These are phyloP conservation scores for Meloidogyne hapla DNA, from an alignment of 1,140 invertebrate genomes.

Conservation along the genomic window DNA sequence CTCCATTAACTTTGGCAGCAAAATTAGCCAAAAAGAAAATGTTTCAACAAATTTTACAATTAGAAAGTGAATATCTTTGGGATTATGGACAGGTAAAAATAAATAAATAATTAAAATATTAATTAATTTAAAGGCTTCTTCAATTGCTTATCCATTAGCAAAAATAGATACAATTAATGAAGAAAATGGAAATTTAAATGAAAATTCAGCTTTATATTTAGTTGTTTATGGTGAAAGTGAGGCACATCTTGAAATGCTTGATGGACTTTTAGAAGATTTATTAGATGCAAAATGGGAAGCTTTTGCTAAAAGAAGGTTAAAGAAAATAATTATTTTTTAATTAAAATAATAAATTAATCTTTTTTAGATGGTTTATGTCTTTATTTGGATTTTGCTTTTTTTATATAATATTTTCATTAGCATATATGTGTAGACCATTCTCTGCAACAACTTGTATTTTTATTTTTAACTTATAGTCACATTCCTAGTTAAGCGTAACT, in stretches of 20 bases:
- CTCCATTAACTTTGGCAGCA: slow-evolving; percentile 86
- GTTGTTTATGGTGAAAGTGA: slow-evolving; percentile 94
- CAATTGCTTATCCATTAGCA: slow-evolving; percentile 87
- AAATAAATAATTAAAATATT: neutral
- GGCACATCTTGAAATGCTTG: slow-evolving; percentile 90
- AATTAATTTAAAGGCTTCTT: slow-evolving; percentile 15
- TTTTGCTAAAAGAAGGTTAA: slow-evolving; percentile 50
- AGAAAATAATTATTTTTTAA: neutral
- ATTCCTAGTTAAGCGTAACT: too few relatives aligned
- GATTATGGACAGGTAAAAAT: slow-evolving; percentile 73
- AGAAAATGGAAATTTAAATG: slow-evolving; percentile 83
- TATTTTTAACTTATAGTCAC: neutral
- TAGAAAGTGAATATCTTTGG: slow-evolving; percentile 66
- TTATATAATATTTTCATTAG: slow-evolving; percentile 52
- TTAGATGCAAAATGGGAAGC: slow-evolving; percentile 92
- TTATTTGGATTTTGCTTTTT: slow-evolving; percentile 54
- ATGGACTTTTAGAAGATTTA: slow-evolving; percentile 88
- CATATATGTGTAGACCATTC: slow-evolving; percentile 60
- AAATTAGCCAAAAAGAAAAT: slow-evolving; percentile 85
- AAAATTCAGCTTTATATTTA: slow-evolving; percentile 88
- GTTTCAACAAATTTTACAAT: slow-evolving; percentile 70
- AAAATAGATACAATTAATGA: slow-evolving; percentile 93
- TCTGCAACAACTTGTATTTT: slow-evolving; percentile 46
- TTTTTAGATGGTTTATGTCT: slow-evolving; percentile 52
- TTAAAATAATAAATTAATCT: neutral